These are phyloP conservation scores for Tipula confusa DNA, from an alignment of 2,888 invertebrate genomes.

Conservation along the genomic window DNA sequence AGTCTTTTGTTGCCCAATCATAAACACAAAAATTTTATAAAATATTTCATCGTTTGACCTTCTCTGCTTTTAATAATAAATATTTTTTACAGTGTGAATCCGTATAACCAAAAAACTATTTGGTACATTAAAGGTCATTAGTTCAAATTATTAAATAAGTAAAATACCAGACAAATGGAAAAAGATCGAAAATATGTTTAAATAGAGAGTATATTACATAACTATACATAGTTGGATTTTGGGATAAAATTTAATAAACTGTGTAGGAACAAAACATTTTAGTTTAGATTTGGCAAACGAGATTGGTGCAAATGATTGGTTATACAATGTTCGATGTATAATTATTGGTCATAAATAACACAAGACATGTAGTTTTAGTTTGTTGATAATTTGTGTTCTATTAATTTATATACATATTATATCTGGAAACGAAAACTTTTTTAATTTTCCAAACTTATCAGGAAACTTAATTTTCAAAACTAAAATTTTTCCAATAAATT, in stretches of 20 bases:
- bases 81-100: not conserved
- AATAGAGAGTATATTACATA: not conserved
- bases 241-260: not conserved
- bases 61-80: not conserved
- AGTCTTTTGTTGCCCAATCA: not conserved
- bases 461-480: constrained; percentile 15
- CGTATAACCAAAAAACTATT: not conserved
- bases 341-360: not conserved
- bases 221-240: not conserved
- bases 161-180: not conserved
- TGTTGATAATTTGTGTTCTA: not conserved
- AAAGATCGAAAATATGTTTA: not conserved
- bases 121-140: not conserved
- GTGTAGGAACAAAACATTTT: not conserved
- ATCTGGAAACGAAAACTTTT: not conserved
- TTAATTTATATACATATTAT: not conserved
- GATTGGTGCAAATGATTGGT: not conserved
- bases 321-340: too few species aligned
- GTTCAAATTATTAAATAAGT: not conserved
- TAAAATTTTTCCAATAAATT: constrained; percentile 8
- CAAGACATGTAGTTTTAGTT: not conserved
- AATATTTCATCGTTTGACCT: not conserved
- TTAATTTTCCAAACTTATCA: not conserved
- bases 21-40: not conserved
- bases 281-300: not conserved